These are phyloP conservation scores for Coregonus clupeaformis DNA, from an alignment of 2,113 vertebrate species.

Conservation along the genomic window DNA sequence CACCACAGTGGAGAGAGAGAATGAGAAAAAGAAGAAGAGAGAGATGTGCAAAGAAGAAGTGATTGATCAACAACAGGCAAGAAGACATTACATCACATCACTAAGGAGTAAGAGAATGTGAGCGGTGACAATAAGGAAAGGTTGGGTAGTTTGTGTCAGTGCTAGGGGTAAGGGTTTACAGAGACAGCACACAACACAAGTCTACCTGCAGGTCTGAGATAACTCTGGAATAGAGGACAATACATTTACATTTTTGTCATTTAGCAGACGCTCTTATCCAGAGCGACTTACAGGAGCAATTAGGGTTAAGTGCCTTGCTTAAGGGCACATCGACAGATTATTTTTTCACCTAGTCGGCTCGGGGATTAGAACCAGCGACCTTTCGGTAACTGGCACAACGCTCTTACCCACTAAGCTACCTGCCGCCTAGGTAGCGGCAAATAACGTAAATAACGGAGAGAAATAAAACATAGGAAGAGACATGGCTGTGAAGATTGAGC, in stretches of 20 bases:
- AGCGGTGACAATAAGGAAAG: background rate
- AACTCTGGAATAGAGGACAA: conserved; percentile 68
- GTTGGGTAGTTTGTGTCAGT: background rate
- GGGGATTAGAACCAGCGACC: too few relatives aligned
- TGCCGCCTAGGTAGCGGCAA: conserved; percentile 13
- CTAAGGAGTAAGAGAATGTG: conserved; percentile 10
- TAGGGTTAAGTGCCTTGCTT: too few relatives aligned
- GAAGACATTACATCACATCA: conserved; percentile 16
- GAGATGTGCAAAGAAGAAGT: conserved; percentile 36
- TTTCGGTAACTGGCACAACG: too few relatives aligned
- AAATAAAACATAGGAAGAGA: conserved; percentile 28
- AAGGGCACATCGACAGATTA: too few relatives aligned
- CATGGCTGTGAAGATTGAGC: conserved; percentile 35
- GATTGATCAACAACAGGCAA: conserved; percentile 29
- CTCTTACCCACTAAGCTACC: too few relatives aligned
- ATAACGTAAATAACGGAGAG: background rate
- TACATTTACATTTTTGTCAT: too few relatives aligned
- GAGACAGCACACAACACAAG: background rate
- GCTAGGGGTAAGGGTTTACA: background rate
- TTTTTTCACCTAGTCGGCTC: too few relatives aligned
- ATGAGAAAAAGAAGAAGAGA: conserved; percentile 14
- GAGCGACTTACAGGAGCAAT: too few relatives aligned
- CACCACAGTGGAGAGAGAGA: conserved; percentile 29
- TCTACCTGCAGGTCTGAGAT: conserved; percentile 74
- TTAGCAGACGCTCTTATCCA: too few relatives aligned